Base-by-base conservation (phyloP, 2,797 vertebrate genomes). In the Pseudochirops cupreus region DNA sequence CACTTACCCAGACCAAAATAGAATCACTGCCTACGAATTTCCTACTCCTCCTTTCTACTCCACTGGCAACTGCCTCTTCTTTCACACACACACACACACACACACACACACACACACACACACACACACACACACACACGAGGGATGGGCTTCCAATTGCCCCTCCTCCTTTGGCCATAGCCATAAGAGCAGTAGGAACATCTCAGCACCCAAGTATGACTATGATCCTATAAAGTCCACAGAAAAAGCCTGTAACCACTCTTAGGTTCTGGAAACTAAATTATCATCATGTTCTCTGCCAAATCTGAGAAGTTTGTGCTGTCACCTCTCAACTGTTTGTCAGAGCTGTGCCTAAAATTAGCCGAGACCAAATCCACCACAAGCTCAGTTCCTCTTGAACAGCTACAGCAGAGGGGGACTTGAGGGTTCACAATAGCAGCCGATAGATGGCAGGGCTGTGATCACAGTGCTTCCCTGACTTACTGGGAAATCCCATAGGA, bases 131-230 rank as follows among this genome's bases (percentile, higher is more conserved):
- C 52, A 52, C 92, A 31, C 39, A 56, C 57, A 53, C 82, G 5
- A 33, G 56, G 58, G 91, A 87, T 31, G 74, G 33, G 31, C 74
- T 90, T 53, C 24, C 82, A 57, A 2, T 56, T 91, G 89, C 89
- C 57, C 74, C 33, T 39, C 10, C 67, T 54, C 5, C 54, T 58
- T 57, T 57, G 59, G 74, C 52, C 57, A 10, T 0, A 93, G 58
- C 90, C 0, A 58, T 93, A n/a, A 87, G 33, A 87, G 39, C 39
- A 24, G 74, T 87, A 46, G 92, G 93, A 94, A 6, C 0, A n/a
- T 90, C 89, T 57, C 28, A 95, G 97, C 98, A 39, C 56, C 82
- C 31, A 57, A 82, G 28, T 54, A 10, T 31, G 91, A 91, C 5
- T 10, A 6, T 28, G 46, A 62, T 39, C 93, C 58, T 46, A 33